Evolutionary conservation across 92 coral and sea anemone genomes (phyloP).

Genomic region (Bergia sp.): DNA sequence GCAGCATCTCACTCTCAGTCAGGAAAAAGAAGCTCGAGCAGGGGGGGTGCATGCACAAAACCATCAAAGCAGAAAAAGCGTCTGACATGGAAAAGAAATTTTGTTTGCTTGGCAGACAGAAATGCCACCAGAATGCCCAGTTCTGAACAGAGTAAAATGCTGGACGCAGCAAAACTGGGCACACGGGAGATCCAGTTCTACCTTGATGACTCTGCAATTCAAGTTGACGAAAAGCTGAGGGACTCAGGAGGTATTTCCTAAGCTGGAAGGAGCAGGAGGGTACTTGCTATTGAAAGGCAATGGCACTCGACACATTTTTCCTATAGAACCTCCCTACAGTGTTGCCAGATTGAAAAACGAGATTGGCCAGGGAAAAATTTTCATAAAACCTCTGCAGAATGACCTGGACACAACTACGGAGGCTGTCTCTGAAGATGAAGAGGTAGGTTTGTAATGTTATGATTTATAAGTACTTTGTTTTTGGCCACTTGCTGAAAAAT

Average conservation of each 20-base stretch:
- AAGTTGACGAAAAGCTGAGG: conserved; percentile 17
- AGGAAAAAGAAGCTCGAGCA: conserved; percentile 15
- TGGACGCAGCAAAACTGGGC: conserved; percentile 17
- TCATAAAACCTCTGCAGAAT: not conserved
- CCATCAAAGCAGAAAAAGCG: not conserved
- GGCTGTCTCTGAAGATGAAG: conserved; percentile 23
- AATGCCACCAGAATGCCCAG: conserved; percentile 18
- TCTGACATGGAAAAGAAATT: conserved; percentile 1
- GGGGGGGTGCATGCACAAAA: not conserved
- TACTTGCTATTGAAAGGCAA: not conserved
- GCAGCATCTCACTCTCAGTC: conserved; percentile 11
- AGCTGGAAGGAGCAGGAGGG: conserved; percentile 13
- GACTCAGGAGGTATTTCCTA: conserved; percentile 8
- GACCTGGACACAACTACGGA: not conserved
- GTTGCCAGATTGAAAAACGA: not conserved
- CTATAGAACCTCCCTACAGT: conserved; percentile 2
- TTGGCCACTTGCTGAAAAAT: not conserved
- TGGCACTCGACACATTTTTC: not conserved
- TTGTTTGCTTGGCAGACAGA: conserved; percentile 13
- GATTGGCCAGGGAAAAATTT: conserved; percentile 6
- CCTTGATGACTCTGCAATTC: not conserved
- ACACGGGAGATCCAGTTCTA: conserved; percentile 2
- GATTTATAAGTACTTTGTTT: conserved; percentile 6
- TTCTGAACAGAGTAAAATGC: not conserved
- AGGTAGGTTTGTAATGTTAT: conserved; percentile 10